Evolutionary conservation across 2,888 invertebrate genomes (phyloP).

Genomic region (Hoplodrina ambigua): DNA sequence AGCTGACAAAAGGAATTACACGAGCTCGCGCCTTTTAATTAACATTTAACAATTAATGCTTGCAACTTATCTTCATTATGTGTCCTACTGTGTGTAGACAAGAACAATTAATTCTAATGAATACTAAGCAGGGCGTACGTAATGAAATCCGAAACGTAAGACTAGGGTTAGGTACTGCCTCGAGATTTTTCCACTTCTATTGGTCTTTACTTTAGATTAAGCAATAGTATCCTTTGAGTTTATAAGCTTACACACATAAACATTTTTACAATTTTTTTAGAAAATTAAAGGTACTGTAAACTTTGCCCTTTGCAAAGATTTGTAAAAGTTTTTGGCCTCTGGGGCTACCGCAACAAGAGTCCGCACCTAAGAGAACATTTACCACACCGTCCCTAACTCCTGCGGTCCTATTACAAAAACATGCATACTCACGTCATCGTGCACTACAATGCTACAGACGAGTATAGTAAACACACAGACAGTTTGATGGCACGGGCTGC

Average conservation of each 20-base stretch:
- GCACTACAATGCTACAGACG: slow-evolving; percentile 20
- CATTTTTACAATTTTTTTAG: background rate
- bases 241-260: background rate
- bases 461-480: slow-evolving; percentile 42
- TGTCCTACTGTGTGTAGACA: slow-evolving; percentile 34
- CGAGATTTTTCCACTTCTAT: background rate
- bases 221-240: background rate
- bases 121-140: slow-evolving; percentile 38
- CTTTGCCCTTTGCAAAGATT: background rate
- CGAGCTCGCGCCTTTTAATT: slow-evolving; percentile 51
- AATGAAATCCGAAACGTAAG: slow-evolving; percentile 24
- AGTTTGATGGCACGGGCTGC: slow-evolving; percentile 47
- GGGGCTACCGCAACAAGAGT: background rate
- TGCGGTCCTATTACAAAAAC: slow-evolving; percentile 7
- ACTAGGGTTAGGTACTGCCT: background rate
- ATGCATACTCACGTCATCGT: slow-evolving; percentile 51
- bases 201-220: background rate
- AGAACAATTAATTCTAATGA: slow-evolving; percentile 54
- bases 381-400: background rate
- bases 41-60: slow-evolving; percentile 57
- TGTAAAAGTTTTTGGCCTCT: too few species aligned
- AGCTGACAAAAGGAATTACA: slow-evolving; percentile 44
- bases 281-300: background rate
- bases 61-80: slow-evolving; percentile 58
- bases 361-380: background rate